Percentiles rank a stretch among this genome's conserved stretches.
phyloP scores from a whole-genome alignment of 2,888 invertebrate species.

The Drosophila acutilabella region DNA sequence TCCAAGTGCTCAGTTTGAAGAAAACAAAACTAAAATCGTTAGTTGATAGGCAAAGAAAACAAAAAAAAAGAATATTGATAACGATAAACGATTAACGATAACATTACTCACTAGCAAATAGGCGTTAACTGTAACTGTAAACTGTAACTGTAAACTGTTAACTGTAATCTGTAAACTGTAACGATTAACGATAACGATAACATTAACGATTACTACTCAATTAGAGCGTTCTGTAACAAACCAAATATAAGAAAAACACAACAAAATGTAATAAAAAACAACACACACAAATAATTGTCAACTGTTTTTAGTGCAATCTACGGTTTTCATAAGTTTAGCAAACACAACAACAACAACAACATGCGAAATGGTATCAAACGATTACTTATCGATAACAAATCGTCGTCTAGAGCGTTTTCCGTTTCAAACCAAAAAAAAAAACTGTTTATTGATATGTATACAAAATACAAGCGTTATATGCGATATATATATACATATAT shows the following conservation, averaged over 20 bases:
- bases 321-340: constrained; percentile 79
- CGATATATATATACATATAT: constrained; percentile 47
- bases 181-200: constrained; percentile 30
- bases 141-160: constrained; percentile 43
- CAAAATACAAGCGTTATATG: constrained; percentile 62
- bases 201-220: constrained; percentile 47
- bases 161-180: constrained; percentile 43
- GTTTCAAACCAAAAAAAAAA: constrained; percentile 55
- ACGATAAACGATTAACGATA: constrained; percentile 34
- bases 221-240: constrained; percentile 54
- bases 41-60: constrained; percentile 28
- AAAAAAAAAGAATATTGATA: constrained; percentile 33
- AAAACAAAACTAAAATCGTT: constrained; percentile 40
- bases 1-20: constrained; percentile 66
- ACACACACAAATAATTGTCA: constrained; percentile 52
- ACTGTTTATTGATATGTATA: constrained; percentile 15
- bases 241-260: not conserved
- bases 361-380: constrained; percentile 29
- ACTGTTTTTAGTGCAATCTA: constrained; percentile 80
- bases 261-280: not conserved
- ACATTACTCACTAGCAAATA: constrained; percentile 47
- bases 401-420: constrained; percentile 73
- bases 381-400: constrained; percentile 34
- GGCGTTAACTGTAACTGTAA: constrained; percentile 50
- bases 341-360: constrained; percentile 41